Evolutionary conservation across 2,113 vertebrate genomes (phyloP).

Genomic region (Mionectes macconnelli): DNA sequence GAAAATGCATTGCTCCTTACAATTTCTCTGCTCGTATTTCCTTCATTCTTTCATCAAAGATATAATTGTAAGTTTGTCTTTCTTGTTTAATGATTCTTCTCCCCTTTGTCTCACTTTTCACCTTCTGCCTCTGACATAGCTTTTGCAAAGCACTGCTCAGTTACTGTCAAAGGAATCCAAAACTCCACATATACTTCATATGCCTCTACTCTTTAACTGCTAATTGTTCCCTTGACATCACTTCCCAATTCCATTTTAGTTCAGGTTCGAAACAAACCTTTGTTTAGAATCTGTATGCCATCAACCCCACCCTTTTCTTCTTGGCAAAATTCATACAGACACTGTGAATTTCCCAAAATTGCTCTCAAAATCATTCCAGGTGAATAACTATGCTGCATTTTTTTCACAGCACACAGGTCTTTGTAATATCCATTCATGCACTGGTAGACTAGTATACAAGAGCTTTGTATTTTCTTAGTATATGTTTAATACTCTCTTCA

Average conservation of each 20-base stretch:
- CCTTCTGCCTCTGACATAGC: not conserved
- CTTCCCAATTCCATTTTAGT: not conserved
- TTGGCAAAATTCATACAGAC: not conserved
- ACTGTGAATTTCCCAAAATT: not conserved
- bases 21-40: not conserved
- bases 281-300: not conserved
- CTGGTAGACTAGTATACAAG: not conserved
- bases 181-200: not conserved
- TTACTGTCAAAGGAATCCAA: not conserved
- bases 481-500: not conserved
- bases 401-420: not conserved
- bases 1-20: not conserved
- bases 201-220: not conserved
- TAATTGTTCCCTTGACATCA: not conserved
- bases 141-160: not conserved
- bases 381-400: not conserved
- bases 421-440: not conserved
- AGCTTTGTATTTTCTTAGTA: not conserved
- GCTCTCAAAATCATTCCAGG: not conserved
- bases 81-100: not conserved
- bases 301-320: not conserved
- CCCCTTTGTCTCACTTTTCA: not conserved
- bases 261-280: not conserved
- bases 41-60: not conserved
- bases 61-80: not conserved